These are phyloP conservation scores for Arnoldichthys spilopterus DNA, from an alignment of 2,797 vertebrate species.

Conservation along the genomic window DNA sequence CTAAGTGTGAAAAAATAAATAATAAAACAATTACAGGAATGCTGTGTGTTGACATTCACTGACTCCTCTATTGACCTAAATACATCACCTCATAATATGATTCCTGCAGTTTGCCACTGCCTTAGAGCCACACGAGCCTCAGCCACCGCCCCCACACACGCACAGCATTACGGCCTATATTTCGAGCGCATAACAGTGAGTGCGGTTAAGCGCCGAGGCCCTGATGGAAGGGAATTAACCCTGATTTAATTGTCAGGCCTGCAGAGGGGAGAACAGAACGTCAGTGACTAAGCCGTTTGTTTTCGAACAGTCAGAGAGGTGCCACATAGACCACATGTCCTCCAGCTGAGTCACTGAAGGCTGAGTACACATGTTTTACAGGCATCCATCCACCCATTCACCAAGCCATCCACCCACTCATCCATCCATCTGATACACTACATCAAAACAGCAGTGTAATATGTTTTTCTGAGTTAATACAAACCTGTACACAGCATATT, in stretches of 20 bases:
- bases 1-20: neutral
- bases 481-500: neutral
- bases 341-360: neutral
- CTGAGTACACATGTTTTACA: neutral
- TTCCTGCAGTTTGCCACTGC: conserved; percentile 2
- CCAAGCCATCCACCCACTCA: neutral
- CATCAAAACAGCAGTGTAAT: neutral
- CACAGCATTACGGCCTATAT: neutral
- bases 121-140: neutral
- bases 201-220: neutral
- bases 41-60: neutral
- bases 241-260: conserved; percentile 21
- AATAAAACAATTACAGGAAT: neutral
- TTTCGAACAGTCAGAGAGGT: conserved; percentile 7
- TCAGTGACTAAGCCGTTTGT: conserved; percentile 36
- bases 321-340: conserved; percentile 9
- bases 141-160: neutral
- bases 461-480: neutral
- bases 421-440: neutral
- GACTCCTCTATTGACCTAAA: conserved; percentile 18
- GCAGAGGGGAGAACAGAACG: conserved; percentile 20
- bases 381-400: neutral
- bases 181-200: conserved; percentile 5
- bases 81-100: neutral
- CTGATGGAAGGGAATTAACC: conserved; percentile 18